A percentile compares a stretch with the other conserved stretches of the same genome.
These are phyloP conservation scores for Lepus americanus DNA, from an alignment of 2,113 vertebrate genomes.

Conservation along the genomic window DNA sequence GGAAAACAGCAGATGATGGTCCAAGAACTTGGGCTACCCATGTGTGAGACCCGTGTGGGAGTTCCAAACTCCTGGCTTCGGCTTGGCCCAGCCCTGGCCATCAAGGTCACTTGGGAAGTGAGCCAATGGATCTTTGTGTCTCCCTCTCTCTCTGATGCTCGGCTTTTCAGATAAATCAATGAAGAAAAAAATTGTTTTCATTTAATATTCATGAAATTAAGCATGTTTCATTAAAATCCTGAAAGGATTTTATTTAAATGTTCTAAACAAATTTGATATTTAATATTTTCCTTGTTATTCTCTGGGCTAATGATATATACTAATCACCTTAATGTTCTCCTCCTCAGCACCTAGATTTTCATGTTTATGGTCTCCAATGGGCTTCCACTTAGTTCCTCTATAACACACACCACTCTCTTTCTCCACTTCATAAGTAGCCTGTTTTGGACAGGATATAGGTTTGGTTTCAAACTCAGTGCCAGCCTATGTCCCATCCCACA, in stretches of 20 bases:
- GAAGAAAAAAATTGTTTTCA: neutral
- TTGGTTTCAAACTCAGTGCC: neutral
- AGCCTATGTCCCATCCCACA: neutral
- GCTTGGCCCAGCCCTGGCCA: too few relatives aligned
- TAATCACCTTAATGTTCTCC: neutral
- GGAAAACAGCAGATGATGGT: too few relatives aligned
- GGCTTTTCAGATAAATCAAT: too few relatives aligned
- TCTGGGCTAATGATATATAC: neutral
- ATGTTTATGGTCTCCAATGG: neutral
- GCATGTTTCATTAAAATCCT: neutral
- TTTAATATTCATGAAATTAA: constrained; percentile 7
- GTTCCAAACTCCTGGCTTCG: too few relatives aligned
- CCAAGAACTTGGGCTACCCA: too few relatives aligned
- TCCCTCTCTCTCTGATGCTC: too few relatives aligned
- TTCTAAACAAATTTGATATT: neutral
- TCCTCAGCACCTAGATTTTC: neutral
- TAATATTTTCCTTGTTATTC: neutral
- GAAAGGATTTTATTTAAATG: neutral
- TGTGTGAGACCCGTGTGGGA: too few relatives aligned
- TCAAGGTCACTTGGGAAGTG: too few relatives aligned
- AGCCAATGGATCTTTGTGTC: too few relatives aligned
- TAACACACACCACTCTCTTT: neutral
- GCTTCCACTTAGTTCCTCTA: neutral
- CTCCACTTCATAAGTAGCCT: too few relatives aligned
- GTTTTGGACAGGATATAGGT: neutral